Evolutionary conservation across 2,797 vertebrate genomes (phyloP), one percentile per base, ranked within the genome.

Genomic region (Neostethus bicornis): DNA sequence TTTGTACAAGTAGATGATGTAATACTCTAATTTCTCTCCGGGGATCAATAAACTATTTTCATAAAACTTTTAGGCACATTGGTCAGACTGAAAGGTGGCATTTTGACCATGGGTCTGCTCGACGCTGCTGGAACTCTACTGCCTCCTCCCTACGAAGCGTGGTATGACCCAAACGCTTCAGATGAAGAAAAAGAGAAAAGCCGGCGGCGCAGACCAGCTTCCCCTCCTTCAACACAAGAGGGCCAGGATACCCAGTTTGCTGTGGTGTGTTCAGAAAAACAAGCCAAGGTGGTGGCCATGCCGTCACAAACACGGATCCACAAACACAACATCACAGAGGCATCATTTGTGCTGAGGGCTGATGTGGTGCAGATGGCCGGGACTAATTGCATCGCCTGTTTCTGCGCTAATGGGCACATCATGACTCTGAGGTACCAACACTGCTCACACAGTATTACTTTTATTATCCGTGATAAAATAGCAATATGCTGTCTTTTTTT

Each of bases 401-500:
- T 98, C 91, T 99, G 97, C 85, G 97, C 97, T 80, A 98, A 99
- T 16, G 96, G 96, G 39, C 96, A 98, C 78, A 97, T 99, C 83
- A 98, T 99, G 96, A 93, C 95, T 51, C 92, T 98, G 70, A 99
- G 97, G 97, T 99, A 93, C 20, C 3, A 84, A 72, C 19, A 14
- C n/a, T 14, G 11, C 4, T 44, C 0, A 21, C 23, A 5, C 23
- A 39, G 6, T 50, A 41, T 13, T 17, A 13, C 32, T n/a, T 29
- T 43, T 41, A 23, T 34, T 34, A 35, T 35, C 7, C 35, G n/a
- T 55, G 41, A 26, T 45, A 13, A 45, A 26, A 32, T 41, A 0
- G 20, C 38, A 20, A 10, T 11, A 2, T 20, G 10, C 38, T 21
- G 17, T 10, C 17, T 17, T 17, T 20, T 20, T 19, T 11, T 9